Conservation (phyloP, 1,140 invertebrate species). For the Lysiphlebus fabarum region DNA sequence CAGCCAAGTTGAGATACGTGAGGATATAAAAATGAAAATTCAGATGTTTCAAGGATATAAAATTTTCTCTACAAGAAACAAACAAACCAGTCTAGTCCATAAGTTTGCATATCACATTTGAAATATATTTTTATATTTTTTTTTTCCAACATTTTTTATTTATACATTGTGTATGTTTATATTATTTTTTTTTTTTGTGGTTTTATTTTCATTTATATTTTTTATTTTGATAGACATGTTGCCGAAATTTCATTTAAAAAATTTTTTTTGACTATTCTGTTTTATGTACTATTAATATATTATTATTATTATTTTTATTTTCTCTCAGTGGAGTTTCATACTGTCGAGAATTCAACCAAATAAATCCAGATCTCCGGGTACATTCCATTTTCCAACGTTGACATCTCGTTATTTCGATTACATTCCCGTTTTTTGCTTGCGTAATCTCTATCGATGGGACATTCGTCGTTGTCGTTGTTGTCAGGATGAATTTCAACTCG, state of each 20-base stretch:
- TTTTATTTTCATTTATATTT: too few relatives aligned
- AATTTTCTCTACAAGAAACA: too few relatives aligned
- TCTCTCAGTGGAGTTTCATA: slow-evolving; percentile 20
- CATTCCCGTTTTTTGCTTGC: slow-evolving; percentile 34
- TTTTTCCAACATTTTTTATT: too few relatives aligned
- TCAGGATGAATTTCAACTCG: slow-evolving; percentile 7
- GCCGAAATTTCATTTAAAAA: slow-evolving; percentile 10
- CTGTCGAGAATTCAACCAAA: slow-evolving; percentile 21
- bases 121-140: too few relatives aligned
- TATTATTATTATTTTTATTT: not conserved
- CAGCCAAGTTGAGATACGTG: too few relatives aligned
- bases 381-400: slow-evolving; percentile 38
- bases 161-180: too few relatives aligned
- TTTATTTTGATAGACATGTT: not conserved
- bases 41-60: too few relatives aligned
- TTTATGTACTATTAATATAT: not conserved
- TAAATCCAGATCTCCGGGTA: slow-evolving; percentile 35
- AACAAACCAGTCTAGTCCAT: too few relatives aligned
- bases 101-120: too few relatives aligned
- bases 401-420: slow-evolving; percentile 45
- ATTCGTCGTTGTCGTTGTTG: slow-evolving; percentile 10
- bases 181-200: too few relatives aligned
- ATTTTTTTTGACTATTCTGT: not conserved
- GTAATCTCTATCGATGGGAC: slow-evolving; percentile 40
- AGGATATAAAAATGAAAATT: too few relatives aligned